A percentile compares a stretch with the other conserved stretches of the same genome.
Conservation (phyloP, 2,888 invertebrate species). For the Tiliacea aurago region DNA sequence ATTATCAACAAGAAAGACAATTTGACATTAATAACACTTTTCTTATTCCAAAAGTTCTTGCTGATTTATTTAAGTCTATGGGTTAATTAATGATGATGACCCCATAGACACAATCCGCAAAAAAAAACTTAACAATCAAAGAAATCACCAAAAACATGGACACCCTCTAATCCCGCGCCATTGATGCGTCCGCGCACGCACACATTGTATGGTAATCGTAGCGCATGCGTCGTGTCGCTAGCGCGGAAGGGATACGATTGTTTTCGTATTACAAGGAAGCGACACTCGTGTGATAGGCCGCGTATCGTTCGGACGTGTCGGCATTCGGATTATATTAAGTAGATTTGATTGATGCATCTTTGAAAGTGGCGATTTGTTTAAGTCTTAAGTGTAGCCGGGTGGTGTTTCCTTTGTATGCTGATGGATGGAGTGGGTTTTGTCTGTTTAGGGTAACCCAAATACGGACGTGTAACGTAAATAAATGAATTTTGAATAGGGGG, state of each 20-base stretch:
- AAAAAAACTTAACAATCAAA: background rate
- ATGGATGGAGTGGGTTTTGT: background rate
- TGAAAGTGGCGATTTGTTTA: conserved; percentile 45
- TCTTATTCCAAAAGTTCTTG: too few species aligned
- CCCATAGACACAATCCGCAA: background rate
- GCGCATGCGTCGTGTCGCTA: conserved; percentile 69
- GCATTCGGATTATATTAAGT: conserved; percentile 45
- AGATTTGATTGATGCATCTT: conserved; percentile 51
- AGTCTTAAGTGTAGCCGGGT: conserved; percentile 2
- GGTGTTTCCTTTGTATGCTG: conserved; percentile 9
- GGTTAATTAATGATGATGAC: too few species aligned
- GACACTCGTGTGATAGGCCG: conserved; percentile 60
- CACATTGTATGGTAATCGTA: conserved; percentile 88
- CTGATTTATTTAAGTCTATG: too few species aligned
- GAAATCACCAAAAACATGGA: conserved; percentile 33
- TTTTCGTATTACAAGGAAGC: conserved; percentile 69
- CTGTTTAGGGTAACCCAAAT: background rate
- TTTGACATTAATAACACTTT: too few species aligned
- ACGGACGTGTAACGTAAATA: too few species aligned
- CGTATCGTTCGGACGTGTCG: conserved; percentile 50
- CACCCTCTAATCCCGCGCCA: conserved; percentile 65
- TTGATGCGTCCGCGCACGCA: conserved; percentile 83
- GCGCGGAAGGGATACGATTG: conserved; percentile 72
- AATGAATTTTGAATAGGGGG: too few species aligned
- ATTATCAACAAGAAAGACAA: too few species aligned